Conservation (phyloP, 1,140 invertebrate genomes). For the Dendrolimus punctatus region DNA sequence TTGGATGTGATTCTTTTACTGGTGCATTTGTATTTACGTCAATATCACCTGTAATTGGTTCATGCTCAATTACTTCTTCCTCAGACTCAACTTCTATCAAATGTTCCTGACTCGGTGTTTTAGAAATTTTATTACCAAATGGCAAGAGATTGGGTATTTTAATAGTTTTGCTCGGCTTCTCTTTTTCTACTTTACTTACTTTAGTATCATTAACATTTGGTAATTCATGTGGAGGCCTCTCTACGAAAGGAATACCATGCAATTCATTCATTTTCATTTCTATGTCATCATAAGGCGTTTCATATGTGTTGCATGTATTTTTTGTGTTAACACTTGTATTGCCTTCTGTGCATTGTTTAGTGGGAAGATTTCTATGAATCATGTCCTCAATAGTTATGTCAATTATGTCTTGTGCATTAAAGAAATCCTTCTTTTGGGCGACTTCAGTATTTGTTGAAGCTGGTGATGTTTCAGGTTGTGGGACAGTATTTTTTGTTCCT, state of each 20-base stretch:
- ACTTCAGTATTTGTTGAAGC: constrained; percentile 12
- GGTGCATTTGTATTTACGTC: constrained; percentile 25
- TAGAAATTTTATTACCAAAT: constrained; percentile 29
- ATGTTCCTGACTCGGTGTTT: constrained; percentile 26
- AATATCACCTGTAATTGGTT: constrained; percentile 54
- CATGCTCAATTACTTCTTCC: constrained; percentile 58
- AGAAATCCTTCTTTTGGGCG: constrained; percentile 29
- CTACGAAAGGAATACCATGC: constrained; percentile 50
- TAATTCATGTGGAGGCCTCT: constrained; percentile 42
- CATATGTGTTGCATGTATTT: constrained; percentile 2
- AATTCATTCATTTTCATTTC: constrained; percentile 65
- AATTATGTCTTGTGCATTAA: constrained; percentile 54
- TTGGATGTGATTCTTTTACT: constrained; percentile 8
- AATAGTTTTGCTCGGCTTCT: constrained; percentile 19
- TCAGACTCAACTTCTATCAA: constrained; percentile 39
- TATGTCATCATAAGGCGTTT: constrained; percentile 43
- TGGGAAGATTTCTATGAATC: constrained; percentile 34
- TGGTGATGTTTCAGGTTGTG: no score
- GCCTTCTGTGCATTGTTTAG: constrained; percentile 20
- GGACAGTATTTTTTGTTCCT: constrained; percentile 9
- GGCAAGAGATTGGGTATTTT: constrained; percentile 34
- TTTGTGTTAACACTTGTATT: constrained; percentile 1
- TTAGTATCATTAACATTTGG: constrained; percentile 23
- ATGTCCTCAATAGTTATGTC: constrained; percentile 62
- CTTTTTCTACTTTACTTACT: constrained; percentile 17